Evolutionary conservation across 1,140 invertebrate genomes (phyloP).

Genomic region (Cepaea nemoralis): DNA sequence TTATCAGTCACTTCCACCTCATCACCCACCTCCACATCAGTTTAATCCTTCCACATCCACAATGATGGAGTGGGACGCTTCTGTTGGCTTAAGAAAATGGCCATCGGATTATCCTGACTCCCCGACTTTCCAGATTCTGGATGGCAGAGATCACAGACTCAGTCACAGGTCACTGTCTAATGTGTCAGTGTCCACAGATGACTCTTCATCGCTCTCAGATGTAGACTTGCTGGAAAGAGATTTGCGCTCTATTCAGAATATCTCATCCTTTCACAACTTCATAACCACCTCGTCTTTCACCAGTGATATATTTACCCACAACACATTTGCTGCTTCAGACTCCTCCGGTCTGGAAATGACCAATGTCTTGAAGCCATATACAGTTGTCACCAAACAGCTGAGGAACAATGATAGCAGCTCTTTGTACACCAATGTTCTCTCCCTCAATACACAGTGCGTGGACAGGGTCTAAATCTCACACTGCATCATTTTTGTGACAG

Average conservation of each 20-base stretch:
- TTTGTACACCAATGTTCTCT: background rate
- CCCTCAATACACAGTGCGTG: background rate
- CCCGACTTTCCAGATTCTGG: background rate
- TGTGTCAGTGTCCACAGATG: constrained; percentile 49
- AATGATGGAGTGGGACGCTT: constrained; percentile 8
- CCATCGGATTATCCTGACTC: background rate
- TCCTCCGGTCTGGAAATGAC: background rate
- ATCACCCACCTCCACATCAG: background rate
- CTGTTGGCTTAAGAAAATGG: constrained; percentile 1
- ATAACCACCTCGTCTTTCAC: constrained; percentile 32
- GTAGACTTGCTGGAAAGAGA: constrained; percentile 60
- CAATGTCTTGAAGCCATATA: background rate
- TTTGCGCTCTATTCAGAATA: constrained; percentile 56
- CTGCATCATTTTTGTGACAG: background rate
- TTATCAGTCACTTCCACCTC: constrained; percentile 34
- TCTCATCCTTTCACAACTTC: constrained; percentile 38
- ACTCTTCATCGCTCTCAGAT: constrained; percentile 40
- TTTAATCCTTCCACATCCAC: background rate
- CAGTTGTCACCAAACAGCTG: background rate
- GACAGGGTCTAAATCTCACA: background rate
- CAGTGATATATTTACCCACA: background rate
- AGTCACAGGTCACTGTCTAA: constrained; percentile 54
- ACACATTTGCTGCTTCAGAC: background rate
- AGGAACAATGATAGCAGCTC: background rate
- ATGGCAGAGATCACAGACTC: constrained; percentile 33